Evolutionary conservation across 2,888 invertebrate species (phyloP), one percentile per base, ranked within the genome.

Genomic region (Tanypteryx hageni): DNA sequence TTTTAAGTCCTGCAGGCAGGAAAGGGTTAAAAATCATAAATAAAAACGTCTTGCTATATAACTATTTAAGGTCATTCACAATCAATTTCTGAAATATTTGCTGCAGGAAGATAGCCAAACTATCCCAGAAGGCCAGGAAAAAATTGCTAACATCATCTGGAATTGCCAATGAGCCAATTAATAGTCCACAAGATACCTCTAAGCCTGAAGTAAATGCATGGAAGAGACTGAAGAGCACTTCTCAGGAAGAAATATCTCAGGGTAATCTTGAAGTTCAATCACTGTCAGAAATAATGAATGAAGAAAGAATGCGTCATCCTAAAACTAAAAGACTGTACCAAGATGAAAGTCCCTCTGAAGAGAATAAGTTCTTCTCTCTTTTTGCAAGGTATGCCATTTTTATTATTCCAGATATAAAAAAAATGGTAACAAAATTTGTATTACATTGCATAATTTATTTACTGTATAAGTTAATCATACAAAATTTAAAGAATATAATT

Each of bases 61-160:
- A 44, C 44, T 44, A 44, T 1, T 44, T 44, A 44, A 44, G 44
- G 44, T 44, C 44, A 44, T 44, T 44, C 44, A 44, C 5, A 44
- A 44, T n/a, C 1, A 44, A 91, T 92, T 93, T 92, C 68, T 81
- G 56, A 92, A 92, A 92, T 14, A 93, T 94, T 92, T 57, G 82
- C 27, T 94, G 94, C 93, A 94, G 94, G 81, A 95, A 94, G 93
- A 93, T 94, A 92, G 93, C 94, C n/a, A 96, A 96, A 94, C 93
- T 97, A 11, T 97, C 97, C 0, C 97, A 97, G 94, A 97, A 97
- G 93, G 96, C 97, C 94, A 95, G 97, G 44, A 97, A 97, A 94
- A 96, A 96, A 64, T 64, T 89, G 93, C 94, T 96, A 92, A 96
- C 96, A 0, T 94, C 96, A 93, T 57, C 92, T 13, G 44, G n/a